phyloP scores from a whole-genome alignment of 1,140 invertebrate genomes.

The Trialeurodes vaporariorum region DNA sequence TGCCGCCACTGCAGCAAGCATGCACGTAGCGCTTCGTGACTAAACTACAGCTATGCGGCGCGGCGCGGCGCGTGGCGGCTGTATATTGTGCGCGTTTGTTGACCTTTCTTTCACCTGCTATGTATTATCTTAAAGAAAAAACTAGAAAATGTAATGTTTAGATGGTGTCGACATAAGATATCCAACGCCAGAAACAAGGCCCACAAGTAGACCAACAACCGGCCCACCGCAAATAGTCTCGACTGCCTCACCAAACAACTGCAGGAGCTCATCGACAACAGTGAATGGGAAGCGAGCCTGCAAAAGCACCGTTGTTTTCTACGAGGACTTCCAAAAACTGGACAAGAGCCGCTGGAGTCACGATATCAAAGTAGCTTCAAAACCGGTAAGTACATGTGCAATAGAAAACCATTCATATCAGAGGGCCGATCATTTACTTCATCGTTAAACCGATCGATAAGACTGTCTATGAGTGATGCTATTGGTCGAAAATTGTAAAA shows the following conservation, averaged over 20 bases:
- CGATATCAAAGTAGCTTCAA: slow-evolving; percentile 10
- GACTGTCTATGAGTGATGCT: background rate
- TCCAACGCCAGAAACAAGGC: background rate
- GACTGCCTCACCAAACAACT: background rate
- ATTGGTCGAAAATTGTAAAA: background rate
- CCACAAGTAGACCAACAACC: background rate
- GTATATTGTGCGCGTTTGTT: background rate
- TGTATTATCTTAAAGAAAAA: background rate
- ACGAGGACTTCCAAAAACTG: slow-evolving; percentile 15
- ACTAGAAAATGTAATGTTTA: too few species aligned
- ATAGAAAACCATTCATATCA: too few species aligned
- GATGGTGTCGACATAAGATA: too few species aligned
- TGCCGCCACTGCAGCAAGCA: too few species aligned
- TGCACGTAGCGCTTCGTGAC: too few species aligned
- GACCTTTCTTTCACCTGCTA: background rate
- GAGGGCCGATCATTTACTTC: too few species aligned
- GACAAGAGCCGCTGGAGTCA: slow-evolving; percentile 4
- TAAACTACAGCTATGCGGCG: background rate
- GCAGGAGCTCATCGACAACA: slow-evolving; percentile 15
- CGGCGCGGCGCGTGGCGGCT: too few species aligned
- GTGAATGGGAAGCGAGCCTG: slow-evolving; percentile 17
- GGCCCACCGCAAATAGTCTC: background rate
- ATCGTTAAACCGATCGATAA: background rate
- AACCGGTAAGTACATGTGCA: slow-evolving; percentile 8
- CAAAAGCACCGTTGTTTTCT: slow-evolving; percentile 16